Conservation (phyloP, 2,888 invertebrate species). For the Yponomeuta malinellus region DNA sequence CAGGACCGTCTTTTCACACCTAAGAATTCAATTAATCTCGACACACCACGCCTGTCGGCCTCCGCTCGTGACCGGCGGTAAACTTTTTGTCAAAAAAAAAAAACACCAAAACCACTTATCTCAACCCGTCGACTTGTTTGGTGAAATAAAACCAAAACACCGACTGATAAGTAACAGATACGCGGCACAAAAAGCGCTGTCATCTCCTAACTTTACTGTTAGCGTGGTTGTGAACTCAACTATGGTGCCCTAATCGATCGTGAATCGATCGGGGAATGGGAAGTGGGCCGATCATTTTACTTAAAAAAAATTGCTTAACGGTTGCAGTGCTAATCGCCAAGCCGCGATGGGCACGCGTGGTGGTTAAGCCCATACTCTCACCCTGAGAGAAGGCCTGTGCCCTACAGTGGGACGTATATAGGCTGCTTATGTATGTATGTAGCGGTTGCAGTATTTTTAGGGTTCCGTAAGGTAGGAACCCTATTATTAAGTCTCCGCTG, state of each 20-base stretch:
- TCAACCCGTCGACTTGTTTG: slow-evolving; percentile 14
- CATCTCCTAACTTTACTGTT: background rate
- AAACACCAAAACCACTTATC: slow-evolving; percentile 27
- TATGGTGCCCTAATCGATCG: background rate
- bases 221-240: background rate
- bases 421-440: too few relatives aligned
- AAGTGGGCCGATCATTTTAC: too few relatives aligned
- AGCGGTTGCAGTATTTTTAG: too few relatives aligned
- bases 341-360: too few relatives aligned
- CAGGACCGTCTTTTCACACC: slow-evolving; percentile 53
- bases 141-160: slow-evolving; percentile 14
- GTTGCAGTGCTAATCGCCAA: too few relatives aligned
- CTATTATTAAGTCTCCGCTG: too few relatives aligned
- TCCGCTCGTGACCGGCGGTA: slow-evolving; percentile 64
- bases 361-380: too few relatives aligned
- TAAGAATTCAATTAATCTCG: slow-evolving; percentile 72
- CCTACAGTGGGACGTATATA: too few relatives aligned
- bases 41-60: slow-evolving; percentile 43
- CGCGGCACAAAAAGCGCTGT: slow-evolving; percentile 5
- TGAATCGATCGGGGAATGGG: too few relatives aligned
- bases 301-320: too few relatives aligned
- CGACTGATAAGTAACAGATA: slow-evolving; percentile 14
- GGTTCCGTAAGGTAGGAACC: too few relatives aligned
- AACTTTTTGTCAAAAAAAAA: slow-evolving; percentile 52
- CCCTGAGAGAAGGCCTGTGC: too few relatives aligned